Conservation (phyloP, 2,797 vertebrate species). For the Notolabrus celidotus region DNA sequence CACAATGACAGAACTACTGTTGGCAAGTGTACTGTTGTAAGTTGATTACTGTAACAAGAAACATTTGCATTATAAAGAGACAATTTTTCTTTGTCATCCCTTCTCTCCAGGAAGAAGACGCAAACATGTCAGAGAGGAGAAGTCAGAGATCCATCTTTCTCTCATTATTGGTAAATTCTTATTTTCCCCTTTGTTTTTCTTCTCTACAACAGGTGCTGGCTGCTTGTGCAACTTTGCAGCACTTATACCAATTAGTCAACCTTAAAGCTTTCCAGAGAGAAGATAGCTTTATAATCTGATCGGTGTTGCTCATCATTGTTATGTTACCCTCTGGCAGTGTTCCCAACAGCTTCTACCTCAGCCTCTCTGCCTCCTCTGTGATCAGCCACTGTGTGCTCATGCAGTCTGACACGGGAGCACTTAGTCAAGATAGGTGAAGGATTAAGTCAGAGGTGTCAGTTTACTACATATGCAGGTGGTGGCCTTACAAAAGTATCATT, state of each 20-base stretch:
- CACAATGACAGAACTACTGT: slow-evolving; percentile 48
- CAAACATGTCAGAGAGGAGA: slow-evolving; percentile 86
- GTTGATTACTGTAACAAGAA: slow-evolving; percentile 10
- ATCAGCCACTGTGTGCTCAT: slow-evolving; percentile 16
- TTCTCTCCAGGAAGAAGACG: slow-evolving; percentile 68
- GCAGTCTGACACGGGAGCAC: slow-evolving; percentile 24
- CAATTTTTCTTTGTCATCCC: slow-evolving; percentile 34
- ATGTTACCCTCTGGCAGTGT: slow-evolving; percentile 63
- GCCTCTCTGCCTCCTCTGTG: slow-evolving; percentile 35
- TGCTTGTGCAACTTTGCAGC: slow-evolving; percentile 51
- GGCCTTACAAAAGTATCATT: not conserved
- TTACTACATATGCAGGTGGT: not conserved
- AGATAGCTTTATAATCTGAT: slow-evolving; percentile 51
- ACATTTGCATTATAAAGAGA: slow-evolving; percentile 16
- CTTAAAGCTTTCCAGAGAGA: slow-evolving; percentile 26
- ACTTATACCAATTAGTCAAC: slow-evolving; percentile 63
- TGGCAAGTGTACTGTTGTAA: slow-evolving; percentile 40
- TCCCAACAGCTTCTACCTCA: slow-evolving; percentile 50
- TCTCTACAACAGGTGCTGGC: slow-evolving; percentile 18
- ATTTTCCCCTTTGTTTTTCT: not conserved
- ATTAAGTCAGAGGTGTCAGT: slow-evolving; percentile 9
- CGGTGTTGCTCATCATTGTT: slow-evolving; percentile 39
- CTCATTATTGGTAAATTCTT: slow-evolving; percentile 89
- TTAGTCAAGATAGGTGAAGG: not conserved
- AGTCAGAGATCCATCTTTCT: slow-evolving; percentile 85